A percentile compares a stretch with the other conserved stretches of the same genome.
Evolutionary conservation across 2,888 invertebrate species (phyloP).

Genomic region (Troides helena): DNA sequence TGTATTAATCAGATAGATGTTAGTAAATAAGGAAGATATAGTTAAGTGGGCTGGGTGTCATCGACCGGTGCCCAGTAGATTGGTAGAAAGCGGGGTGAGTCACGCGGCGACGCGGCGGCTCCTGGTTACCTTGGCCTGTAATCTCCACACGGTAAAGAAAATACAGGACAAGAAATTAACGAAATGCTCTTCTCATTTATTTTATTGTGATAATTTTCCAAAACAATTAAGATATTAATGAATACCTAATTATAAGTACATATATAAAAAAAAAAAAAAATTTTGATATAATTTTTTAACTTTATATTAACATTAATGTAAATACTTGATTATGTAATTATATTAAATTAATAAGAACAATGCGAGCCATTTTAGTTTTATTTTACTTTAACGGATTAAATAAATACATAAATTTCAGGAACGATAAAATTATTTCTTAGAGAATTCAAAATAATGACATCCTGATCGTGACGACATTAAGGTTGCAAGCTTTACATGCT

Average conservation of each 20-base stretch:
- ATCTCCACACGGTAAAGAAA: conserved; percentile 20
- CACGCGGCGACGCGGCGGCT: conserved; percentile 37
- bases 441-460: background rate
- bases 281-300: too few relatives aligned
- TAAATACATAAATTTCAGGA: background rate
- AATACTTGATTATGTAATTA: too few relatives aligned
- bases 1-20: conserved; percentile 25
- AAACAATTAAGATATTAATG: too few relatives aligned
- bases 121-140: conserved; percentile 49
- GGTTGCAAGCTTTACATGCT: conserved; percentile 19
- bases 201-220: too few relatives aligned
- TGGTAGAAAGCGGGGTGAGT: conserved; percentile 48
- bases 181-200: too few relatives aligned
- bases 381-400: too few relatives aligned
- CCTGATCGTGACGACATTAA: conserved; percentile 12
- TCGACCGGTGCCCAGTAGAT: conserved; percentile 46
- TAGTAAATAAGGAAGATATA: conserved; percentile 39
- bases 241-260: too few relatives aligned
- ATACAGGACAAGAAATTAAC: conserved; percentile 14
- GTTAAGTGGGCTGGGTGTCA: conserved; percentile 53
- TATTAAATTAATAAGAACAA: too few relatives aligned
- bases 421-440: background rate
- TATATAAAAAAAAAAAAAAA: too few relatives aligned
- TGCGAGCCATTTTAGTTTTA: too few relatives aligned
- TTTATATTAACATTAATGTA: too few relatives aligned